Evolutionary conservation across 2,888 invertebrate species (phyloP).

Genomic region (Pseudoips prasinana): DNA sequence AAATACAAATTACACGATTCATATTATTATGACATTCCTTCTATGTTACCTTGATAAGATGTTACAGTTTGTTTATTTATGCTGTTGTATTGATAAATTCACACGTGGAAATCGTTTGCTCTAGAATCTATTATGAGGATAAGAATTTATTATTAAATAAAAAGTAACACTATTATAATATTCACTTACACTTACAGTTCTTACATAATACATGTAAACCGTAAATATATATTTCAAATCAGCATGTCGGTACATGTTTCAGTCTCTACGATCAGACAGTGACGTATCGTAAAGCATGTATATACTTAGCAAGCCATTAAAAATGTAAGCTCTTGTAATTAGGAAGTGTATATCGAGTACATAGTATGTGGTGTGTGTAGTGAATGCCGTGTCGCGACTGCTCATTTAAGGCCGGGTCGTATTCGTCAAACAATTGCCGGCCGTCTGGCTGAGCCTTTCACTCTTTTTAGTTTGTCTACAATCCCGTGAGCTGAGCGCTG

Average conservation of each 20-base stretch:
- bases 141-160: no score
- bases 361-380: constrained; percentile 4
- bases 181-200: no score
- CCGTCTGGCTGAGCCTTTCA: constrained; percentile 48
- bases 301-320: neutral
- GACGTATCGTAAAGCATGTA: no score
- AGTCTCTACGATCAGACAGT: no score
- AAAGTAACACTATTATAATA: no score
- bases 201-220: no score
- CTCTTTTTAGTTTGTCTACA: constrained; percentile 53
- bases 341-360: constrained; percentile 16
- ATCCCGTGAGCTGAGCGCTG: constrained; percentile 41
- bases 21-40: no score
- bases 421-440: constrained; percentile 47
- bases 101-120: constrained; percentile 21
- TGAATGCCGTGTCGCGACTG: constrained; percentile 24
- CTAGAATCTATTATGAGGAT: no score
- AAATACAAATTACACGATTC: constrained; percentile 22
- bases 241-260: no score
- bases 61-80: constrained; percentile 27
- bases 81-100: constrained; percentile 15
- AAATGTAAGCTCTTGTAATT: constrained; percentile 11
- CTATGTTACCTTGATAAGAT: constrained; percentile 13
- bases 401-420: constrained; percentile 39
- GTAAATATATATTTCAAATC: no score